A percentile compares a stretch with the other conserved stretches of the same genome.
Evolutionary conservation across 2,797 vertebrate species (phyloP).

Genomic region (Sebastes minor): DNA sequence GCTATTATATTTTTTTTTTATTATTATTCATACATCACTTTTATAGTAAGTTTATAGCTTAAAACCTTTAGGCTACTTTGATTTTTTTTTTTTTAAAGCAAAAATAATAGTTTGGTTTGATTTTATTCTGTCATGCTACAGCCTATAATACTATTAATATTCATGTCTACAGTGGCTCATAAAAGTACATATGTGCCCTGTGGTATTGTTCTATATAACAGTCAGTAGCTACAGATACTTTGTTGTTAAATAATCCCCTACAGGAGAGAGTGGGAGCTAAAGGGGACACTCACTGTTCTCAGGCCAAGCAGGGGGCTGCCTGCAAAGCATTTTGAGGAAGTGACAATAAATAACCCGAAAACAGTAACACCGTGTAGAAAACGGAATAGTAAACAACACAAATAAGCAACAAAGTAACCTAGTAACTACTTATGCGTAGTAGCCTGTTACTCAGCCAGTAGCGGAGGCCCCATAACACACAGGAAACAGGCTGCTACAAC

Average conservation of each 20-base stretch:
- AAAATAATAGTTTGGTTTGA: too few species aligned
- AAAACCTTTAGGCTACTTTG: too few species aligned
- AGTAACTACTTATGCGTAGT: background rate
- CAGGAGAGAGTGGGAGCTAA: conserved; percentile 10
- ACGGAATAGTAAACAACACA: background rate
- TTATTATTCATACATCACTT: too few species aligned
- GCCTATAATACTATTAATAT: too few species aligned
- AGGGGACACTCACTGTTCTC: background rate
- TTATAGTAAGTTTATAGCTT: too few species aligned
- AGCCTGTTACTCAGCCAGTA: conserved; percentile 11
- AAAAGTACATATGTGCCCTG: background rate
- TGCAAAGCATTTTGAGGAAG: background rate
- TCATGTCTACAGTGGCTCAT: too few species aligned
- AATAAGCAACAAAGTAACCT: background rate
- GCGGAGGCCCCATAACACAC: conserved; percentile 76
- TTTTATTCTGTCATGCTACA: too few species aligned
- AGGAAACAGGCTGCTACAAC: conserved; percentile 78
- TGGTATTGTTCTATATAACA: background rate
- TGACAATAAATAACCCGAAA: background rate
- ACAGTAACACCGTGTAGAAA: too few species aligned
- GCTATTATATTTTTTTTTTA: too few species aligned
- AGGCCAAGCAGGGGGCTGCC: background rate
- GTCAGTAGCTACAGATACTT: background rate
- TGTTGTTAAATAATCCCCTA: background rate
- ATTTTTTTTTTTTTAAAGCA: too few species aligned